Percentiles rank a stretch among this genome's conserved stretches.
Evolutionary conservation across 2,888 invertebrate species (phyloP).

Genomic region (Dryomyza anilis): DNA sequence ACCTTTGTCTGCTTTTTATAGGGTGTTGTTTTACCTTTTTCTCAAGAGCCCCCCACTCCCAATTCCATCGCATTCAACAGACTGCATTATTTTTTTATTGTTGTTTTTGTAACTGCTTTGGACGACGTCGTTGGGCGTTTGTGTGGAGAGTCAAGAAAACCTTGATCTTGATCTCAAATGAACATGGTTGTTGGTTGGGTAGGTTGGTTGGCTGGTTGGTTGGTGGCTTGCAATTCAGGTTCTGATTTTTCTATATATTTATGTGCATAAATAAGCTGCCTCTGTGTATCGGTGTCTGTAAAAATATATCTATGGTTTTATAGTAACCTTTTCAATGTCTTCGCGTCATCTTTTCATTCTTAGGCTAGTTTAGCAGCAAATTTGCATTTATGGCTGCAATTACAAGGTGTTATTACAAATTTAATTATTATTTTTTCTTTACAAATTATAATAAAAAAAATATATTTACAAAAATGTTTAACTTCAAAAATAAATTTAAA

Average conservation of each 20-base stretch:
- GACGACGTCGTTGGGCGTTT: slow-evolving; percentile 6
- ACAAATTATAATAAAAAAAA: too few species aligned
- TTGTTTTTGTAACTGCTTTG: background rate
- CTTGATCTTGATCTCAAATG: slow-evolving; percentile 56
- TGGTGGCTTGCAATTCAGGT: slow-evolving; percentile 41
- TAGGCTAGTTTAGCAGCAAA: slow-evolving; percentile 1
- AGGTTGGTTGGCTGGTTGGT: too few species aligned
- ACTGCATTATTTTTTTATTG: slow-evolving; percentile 3
- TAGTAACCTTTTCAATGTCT: too few species aligned
- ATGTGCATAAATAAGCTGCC: background rate
- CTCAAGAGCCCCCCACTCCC: background rate
- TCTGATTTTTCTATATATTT: slow-evolving; percentile 38
- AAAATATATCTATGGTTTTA: too few species aligned
- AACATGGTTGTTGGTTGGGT: too few species aligned
- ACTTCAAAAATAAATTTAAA: too few species aligned
- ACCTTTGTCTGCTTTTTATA: background rate
- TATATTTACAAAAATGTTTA: too few species aligned
- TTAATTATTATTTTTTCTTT: too few species aligned
- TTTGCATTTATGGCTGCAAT: slow-evolving; percentile 19
- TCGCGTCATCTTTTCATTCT: background rate
- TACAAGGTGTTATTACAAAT: background rate
- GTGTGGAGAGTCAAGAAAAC: slow-evolving; percentile 37
- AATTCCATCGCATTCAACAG: background rate
- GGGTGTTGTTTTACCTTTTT: background rate
- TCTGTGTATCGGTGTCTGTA: too few species aligned